Evolutionary conservation across 1,140 invertebrate species (phyloP), one percentile per base, ranked within the genome.

Genomic region (Drosophila sproati): DNA sequence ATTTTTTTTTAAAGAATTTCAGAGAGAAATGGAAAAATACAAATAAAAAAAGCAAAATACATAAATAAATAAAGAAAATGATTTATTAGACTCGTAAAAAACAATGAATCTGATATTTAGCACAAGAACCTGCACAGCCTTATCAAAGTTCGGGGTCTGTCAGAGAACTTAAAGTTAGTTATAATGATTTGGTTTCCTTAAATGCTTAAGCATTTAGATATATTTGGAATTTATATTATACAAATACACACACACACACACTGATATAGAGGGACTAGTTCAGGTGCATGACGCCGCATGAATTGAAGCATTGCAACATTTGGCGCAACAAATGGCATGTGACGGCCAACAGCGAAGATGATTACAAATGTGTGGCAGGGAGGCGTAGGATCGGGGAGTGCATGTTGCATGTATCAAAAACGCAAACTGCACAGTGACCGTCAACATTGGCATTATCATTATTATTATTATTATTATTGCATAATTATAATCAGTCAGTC

Each of bases 271-370:
- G 34, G 2, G 35, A 43, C 56, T 69, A 73, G 71, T 73, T 73
- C 71, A 73, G 71, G 64, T 73, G 71, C 71, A 73, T 73, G 71
- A 73, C 64, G 71, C 50, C 56, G 52, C 72, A 74, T 62, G 62
- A 43, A 57, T 57, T 48, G 72, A 74, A 57, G 72, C 66, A 70
- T 56, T 70, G 72, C 72, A 74, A 74, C 72, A 74, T 74, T 74
- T 74, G 72, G 59, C 66, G 72, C 72, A 70, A 35, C 72, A 74
- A 74, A 74, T 74, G 72, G 72, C 66, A 74, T 74, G 66, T 70
- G 72, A 74, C 66, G 72, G 72, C 66, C 66, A 48, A 71, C 39
- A 43, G 20, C 10, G 10, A 45, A 20, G 54, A 45, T 20, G 47
- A 28, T 54, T 62, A 39, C 31, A 35, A 28, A 28, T 0, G 31